Percentiles rank a stretch among this genome's conserved stretches.
Conservation (phyloP, 1,140 invertebrate genomes). For the Myzus persicae region DNA sequence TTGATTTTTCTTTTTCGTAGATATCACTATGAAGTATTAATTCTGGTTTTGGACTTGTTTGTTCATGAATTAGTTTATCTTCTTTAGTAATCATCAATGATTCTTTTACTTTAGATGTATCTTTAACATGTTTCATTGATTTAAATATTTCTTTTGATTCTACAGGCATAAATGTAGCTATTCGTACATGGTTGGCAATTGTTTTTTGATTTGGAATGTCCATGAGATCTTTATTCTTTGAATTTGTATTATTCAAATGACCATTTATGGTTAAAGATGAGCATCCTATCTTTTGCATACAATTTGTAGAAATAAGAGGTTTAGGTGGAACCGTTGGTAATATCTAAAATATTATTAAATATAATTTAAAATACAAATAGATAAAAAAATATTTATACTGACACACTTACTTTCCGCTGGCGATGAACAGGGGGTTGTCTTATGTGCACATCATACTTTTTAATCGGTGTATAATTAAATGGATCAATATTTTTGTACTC, state of each 20-base stretch:
- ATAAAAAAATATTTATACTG: neutral
- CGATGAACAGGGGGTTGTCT: conserved; percentile 53
- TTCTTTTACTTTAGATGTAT: conserved; percentile 18
- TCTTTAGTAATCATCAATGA: conserved; percentile 1
- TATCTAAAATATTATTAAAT: conserved; percentile 25
- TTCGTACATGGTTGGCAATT: neutral
- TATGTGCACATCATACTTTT: neutral
- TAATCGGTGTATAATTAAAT: conserved; percentile 24
- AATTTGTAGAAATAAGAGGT: conserved; percentile 20
- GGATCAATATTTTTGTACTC: conserved; percentile 21
- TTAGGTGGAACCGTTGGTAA: conserved; percentile 52
- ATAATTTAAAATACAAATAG: neutral
- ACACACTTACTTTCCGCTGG: conserved; percentile 17
- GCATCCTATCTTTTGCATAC: neutral
- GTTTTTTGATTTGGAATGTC: conserved; percentile 28
- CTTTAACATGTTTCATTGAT: conserved; percentile 18
- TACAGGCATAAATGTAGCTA: neutral
- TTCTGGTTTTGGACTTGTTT: neutral
- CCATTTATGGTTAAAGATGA: neutral
- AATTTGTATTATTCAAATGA: conserved; percentile 5
- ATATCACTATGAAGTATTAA: neutral
- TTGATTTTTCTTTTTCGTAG: neutral
- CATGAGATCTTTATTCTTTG: conserved; percentile 7
- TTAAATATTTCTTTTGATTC: conserved; percentile 19
- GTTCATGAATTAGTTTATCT: neutral